A percentile compares a stretch with the other conserved stretches of the same genome.
phyloP scores from a whole-genome alignment of 2,888 invertebrate genomes.

The Rotaria socialis region DNA sequence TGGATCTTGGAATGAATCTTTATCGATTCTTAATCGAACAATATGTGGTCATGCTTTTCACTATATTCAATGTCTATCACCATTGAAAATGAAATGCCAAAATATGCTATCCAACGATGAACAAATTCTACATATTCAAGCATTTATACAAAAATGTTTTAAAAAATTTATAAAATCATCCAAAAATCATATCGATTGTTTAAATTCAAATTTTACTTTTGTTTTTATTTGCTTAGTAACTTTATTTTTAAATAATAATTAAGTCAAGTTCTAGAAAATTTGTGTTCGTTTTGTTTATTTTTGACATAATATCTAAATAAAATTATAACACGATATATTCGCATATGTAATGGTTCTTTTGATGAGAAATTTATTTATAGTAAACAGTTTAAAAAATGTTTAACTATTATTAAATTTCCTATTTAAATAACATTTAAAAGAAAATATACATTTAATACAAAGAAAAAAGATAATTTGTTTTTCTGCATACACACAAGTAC shows the following conservation, averaged over 20 bases:
- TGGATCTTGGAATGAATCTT: neutral
- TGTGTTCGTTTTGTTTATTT: neutral
- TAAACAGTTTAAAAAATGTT: too few species aligned
- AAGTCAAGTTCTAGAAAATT: neutral
- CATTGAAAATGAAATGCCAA: neutral
- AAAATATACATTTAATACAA: too few species aligned
- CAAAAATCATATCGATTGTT: neutral
- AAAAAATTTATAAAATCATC: neutral
- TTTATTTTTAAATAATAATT: neutral
- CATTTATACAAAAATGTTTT: slow-evolving; percentile 6
- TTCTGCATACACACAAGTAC: too few species aligned
- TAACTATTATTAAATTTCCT: too few species aligned
- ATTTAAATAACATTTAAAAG: too few species aligned
- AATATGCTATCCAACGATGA: neutral
- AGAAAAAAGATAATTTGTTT: too few species aligned
- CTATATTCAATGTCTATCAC: neutral
- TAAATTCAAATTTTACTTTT: neutral
- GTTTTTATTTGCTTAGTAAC: neutral
- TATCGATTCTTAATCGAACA: neutral
- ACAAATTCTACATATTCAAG: neutral
- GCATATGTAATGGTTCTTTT: neutral
- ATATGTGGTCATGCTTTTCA: neutral
- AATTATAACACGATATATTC: neutral
- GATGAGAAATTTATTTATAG: neutral
- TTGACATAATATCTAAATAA: neutral